These are phyloP conservation scores for Drosophila eugracilis DNA, from an alignment of 1,140 invertebrate genomes.

Conservation along the genomic window DNA sequence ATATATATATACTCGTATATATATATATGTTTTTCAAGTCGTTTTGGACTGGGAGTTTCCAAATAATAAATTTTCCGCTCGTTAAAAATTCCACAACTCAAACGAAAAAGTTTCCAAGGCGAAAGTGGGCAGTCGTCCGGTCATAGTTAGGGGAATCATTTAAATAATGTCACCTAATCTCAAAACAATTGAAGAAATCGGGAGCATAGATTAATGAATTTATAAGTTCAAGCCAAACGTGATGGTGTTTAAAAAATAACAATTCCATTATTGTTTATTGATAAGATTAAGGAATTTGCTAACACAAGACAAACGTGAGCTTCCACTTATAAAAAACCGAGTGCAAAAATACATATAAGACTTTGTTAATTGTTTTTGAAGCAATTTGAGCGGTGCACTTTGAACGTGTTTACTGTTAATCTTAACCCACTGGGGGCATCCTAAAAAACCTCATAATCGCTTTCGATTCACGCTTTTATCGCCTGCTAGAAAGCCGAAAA, in stretches of 20 bases:
- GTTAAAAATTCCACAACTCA: slow-evolving; percentile 55
- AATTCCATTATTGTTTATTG: not conserved
- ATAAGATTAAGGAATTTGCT: not conserved
- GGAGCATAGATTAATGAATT: not conserved
- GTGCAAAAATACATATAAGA: slow-evolving; percentile 6
- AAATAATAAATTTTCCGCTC: slow-evolving; percentile 72
- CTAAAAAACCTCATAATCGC: slow-evolving; percentile 3
- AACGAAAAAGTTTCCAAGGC: slow-evolving; percentile 47
- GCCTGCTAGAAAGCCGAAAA: slow-evolving; percentile 16
- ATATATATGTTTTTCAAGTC: slow-evolving; percentile 8
- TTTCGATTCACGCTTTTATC: slow-evolving; percentile 30
- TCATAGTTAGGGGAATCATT: not conserved
- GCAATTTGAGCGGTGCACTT: slow-evolving; percentile 7
- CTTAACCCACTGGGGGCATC: slow-evolving; percentile 2
- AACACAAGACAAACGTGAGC: not conserved
- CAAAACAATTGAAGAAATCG: not conserved
- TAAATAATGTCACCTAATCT: not conserved
- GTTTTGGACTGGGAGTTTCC: slow-evolving; percentile 13
- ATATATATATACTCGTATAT: too few species aligned
- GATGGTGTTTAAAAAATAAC: not conserved
- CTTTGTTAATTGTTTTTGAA: not conserved
- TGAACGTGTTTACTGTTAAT: slow-evolving; percentile 29
- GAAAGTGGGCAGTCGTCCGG: slow-evolving; percentile 52
- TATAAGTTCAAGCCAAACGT: slow-evolving; percentile 1
- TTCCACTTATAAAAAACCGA: not conserved